These are phyloP conservation scores for Eospalax fontanierii DNA, from an alignment of 2,797 vertebrate species.

Conservation along the genomic window DNA sequence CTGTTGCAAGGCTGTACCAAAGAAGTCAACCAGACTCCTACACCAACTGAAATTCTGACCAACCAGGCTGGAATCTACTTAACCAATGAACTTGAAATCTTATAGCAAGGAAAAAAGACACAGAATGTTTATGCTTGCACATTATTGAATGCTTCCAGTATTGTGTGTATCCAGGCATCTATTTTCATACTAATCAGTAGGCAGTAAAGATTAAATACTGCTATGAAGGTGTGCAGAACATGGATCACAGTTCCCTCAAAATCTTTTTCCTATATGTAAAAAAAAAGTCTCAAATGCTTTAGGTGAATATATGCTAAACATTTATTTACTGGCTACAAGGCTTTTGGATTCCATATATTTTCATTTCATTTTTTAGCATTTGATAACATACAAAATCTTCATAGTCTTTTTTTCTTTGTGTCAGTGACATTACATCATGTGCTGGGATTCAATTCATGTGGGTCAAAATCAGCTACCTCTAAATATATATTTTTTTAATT, in stretches of 20 bases:
- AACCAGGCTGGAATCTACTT: neutral
- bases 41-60: neutral
- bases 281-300: neutral
- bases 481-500: slow-evolving; percentile 6
- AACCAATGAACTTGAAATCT: neutral
- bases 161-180: neutral
- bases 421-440: slow-evolving; percentile 27
- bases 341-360: neutral
- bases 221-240: neutral
- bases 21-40: neutral
- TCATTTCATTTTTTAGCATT: slow-evolving; percentile 31
- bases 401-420: slow-evolving; percentile 21
- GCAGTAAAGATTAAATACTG: neutral
- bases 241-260: neutral
- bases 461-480: slow-evolving; percentile 20
- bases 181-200: slow-evolving; percentile 17
- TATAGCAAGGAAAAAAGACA: neutral
- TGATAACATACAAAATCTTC: slow-evolving; percentile 38
- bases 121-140: neutral
- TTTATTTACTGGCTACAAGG: neutral
- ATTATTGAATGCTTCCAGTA: neutral
- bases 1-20: neutral
- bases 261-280: neutral
- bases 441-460: slow-evolving; percentile 9
- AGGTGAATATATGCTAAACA: too few relatives aligned